phyloP scores from a whole-genome alignment of 1,140 invertebrate species.

The Eurosta solidaginis region DNA sequence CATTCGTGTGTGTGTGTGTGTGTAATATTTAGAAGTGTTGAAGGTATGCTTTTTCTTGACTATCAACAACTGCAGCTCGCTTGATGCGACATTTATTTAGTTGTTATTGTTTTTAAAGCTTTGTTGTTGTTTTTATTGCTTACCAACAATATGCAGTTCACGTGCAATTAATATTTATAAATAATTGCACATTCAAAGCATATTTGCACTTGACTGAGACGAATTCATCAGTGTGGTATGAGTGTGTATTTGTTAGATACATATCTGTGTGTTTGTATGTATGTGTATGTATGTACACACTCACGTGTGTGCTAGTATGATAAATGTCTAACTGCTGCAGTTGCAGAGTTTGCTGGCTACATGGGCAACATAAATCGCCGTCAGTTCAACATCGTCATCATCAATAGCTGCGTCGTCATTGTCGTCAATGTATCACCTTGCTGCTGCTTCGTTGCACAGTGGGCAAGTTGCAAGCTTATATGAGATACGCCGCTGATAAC shows the following conservation, averaged over 20 bases:
- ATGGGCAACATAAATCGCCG: slow-evolving; percentile 48
- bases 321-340: slow-evolving; percentile 41
- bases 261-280: too few relatives aligned
- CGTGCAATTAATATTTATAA: slow-evolving; percentile 58
- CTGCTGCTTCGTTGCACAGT: slow-evolving; percentile 38
- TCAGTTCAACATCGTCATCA: slow-evolving; percentile 35
- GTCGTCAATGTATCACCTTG: slow-evolving; percentile 50
- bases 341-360: neutral
- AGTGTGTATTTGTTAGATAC: too few relatives aligned
- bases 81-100: neutral
- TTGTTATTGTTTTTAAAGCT: slow-evolving; percentile 2
- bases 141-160: slow-evolving; percentile 21
- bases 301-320: neutral
- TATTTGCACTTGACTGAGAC: slow-evolving; percentile 52
- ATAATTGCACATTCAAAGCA: slow-evolving; percentile 54
- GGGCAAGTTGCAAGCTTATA: neutral
- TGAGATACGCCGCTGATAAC: too few relatives aligned
- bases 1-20: neutral
- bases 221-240: slow-evolving; percentile 45
- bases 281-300: neutral
- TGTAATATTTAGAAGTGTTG: neutral
- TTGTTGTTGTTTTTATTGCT: slow-evolving; percentile 30
- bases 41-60: neutral
- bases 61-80: neutral
- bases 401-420: slow-evolving; percentile 31